Base-by-base conservation (phyloP, 2,797 vertebrate genomes). In the Coluber constrictor region DNA sequence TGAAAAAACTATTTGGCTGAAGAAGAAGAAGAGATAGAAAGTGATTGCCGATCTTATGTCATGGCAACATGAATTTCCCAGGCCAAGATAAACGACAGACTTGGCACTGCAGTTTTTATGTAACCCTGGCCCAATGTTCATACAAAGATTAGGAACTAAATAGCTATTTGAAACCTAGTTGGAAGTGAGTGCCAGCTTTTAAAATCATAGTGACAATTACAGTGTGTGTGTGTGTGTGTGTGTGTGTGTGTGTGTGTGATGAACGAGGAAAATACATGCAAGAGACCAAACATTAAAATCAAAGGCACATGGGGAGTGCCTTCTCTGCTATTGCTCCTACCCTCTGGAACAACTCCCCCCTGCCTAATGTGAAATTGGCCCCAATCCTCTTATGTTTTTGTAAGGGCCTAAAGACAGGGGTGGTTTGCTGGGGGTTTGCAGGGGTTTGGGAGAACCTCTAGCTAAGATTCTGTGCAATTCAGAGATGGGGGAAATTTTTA, bases 51-150 rank as follows among this genome's bases (percentile, higher is more conserved):
- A n/a, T 15, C 63, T n/a, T 66, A n/a, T 51, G 23, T 51, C 10
- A 11, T 25, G 57, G 32, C 54, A 90, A 79, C 15, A 20, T 88
- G 3, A 32, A 57, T 37, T 90, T 91, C 70, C 74, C 20, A 90
- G 23, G 1, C 11, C 93, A 27, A 70, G 88, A 29, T 43, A 29
- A 86, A 63, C 86, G 89, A 87, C 88, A 91, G 55, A 92, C 13
- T 43, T 70, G 91, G 83, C 92, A 86, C 89, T 93, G 86, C 29
- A 32, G 3, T 92, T 94, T 74, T 93, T 83, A 87, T 79, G 70
- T n/a, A 29, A 93, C 29, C 54, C 91, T 51, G 90, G n/a, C 43
- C 90, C 57, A 7, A 27, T 79, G 94, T 27, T 2, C 63, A 59
- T 12, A 55, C 4, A 87, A 32, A 89, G 88, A 89, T 59, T 54